Percentiles rank a stretch among this genome's conserved stretches.
phyloP scores from a whole-genome alignment of 2,888 invertebrate species.

The Copidosoma aretas region DNA sequence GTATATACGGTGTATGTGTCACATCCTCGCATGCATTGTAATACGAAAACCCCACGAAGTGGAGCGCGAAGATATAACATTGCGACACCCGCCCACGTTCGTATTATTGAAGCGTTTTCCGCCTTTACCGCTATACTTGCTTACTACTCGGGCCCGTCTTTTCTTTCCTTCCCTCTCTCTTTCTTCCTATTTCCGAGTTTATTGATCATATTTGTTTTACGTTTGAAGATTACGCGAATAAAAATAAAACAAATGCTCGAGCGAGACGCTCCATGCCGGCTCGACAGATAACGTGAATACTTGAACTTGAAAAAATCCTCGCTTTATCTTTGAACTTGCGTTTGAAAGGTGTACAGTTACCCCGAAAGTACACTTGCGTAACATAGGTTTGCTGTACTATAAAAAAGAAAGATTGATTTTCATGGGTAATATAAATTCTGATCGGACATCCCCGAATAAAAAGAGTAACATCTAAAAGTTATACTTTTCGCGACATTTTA shows the following conservation, averaged over 20 bases:
- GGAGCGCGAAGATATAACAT: conserved; percentile 30
- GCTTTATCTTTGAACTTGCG: background rate
- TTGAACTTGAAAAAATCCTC: background rate
- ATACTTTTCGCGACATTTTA: too few relatives aligned
- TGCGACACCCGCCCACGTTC: conserved; percentile 40
- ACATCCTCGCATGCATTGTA: background rate
- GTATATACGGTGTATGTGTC: background rate
- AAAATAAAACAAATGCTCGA: background rate
- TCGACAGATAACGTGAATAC: background rate
- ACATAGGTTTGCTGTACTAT: too few relatives aligned
- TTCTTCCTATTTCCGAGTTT: background rate
- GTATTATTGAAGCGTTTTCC: conserved; percentile 42
- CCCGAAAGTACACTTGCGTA: background rate
- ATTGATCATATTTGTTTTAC: background rate
- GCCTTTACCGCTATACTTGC: conserved; percentile 35
- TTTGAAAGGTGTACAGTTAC: background rate
- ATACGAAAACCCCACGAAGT: conserved; percentile 17
- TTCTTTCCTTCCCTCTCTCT: background rate
- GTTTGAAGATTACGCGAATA: too few relatives aligned
- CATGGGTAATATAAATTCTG: too few relatives aligned
- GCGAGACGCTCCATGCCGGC: background rate
- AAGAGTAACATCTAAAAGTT: too few relatives aligned
- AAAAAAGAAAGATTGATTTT: background rate
- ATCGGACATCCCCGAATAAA: too few relatives aligned
- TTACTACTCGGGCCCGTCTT: background rate